Evolutionary conservation across 1,140 invertebrate species (phyloP).

Genomic region (Brachionus angularis): DNA sequence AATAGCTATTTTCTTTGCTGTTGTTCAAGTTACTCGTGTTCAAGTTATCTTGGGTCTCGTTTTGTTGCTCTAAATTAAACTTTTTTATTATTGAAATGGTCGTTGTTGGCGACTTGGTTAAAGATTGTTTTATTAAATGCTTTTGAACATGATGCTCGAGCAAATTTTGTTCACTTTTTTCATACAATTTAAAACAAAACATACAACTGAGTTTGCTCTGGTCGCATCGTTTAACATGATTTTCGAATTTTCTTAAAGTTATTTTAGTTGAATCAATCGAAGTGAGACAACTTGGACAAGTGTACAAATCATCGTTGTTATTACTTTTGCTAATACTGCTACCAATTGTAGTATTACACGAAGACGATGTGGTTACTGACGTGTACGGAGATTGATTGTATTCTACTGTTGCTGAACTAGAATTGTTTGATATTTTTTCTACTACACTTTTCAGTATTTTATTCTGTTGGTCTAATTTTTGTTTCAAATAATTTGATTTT

Average conservation of each 20-base stretch:
- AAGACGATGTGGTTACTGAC: constrained; percentile 5
- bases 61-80: not conserved
- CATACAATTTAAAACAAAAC: constrained; percentile 41
- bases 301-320: constrained; percentile 28
- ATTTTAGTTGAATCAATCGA: constrained; percentile 29
- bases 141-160: constrained; percentile 35
- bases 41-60: too few relatives aligned
- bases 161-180: constrained; percentile 4
- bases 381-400: constrained; percentile 16
- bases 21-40: too few relatives aligned
- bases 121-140: constrained; percentile 25
- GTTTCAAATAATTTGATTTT: too few relatives aligned
- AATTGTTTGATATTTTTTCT: too few relatives aligned
- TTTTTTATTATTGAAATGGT: not conserved
- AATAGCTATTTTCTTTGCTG: too few relatives aligned
- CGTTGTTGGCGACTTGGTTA: constrained; percentile 27
- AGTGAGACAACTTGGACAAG: constrained; percentile 7
- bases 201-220: not conserved
- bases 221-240: constrained; percentile 36
- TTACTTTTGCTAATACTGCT: constrained; percentile 6
- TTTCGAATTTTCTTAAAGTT: not conserved
- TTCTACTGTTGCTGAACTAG: too few relatives aligned
- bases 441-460: too few relatives aligned
- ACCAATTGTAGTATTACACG: not conserved
- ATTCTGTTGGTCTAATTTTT: too few relatives aligned